A percentile compares a stretch with the other conserved stretches of the same genome.
These are phyloP conservation scores for Corythoichthys intestinalis DNA, from an alignment of 2,113 vertebrate species.

Conservation along the genomic window DNA sequence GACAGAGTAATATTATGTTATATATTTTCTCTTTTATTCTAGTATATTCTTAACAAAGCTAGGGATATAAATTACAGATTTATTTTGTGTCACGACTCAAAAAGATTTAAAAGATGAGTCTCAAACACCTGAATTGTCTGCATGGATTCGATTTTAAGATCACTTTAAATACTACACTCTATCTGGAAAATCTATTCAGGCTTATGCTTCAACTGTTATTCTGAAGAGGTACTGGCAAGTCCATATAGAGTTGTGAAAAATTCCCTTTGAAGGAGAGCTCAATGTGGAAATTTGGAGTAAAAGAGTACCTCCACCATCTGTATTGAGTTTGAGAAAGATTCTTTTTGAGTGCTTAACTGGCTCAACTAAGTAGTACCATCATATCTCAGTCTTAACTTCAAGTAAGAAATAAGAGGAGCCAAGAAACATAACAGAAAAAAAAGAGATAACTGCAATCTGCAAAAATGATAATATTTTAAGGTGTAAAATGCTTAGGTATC, in stretches of 20 bases:
- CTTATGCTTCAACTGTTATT: too few species aligned
- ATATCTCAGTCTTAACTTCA: background rate
- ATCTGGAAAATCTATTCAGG: too few species aligned
- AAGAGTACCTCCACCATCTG: background rate
- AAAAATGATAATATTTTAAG: too few species aligned
- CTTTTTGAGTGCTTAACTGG: background rate
- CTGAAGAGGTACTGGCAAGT: too few species aligned
- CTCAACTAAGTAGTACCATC: background rate
- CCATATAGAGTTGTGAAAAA: too few species aligned
- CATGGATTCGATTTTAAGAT: too few species aligned
- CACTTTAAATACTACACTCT: background rate
- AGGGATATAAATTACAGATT: background rate
- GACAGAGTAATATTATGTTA: slow-evolving; percentile 54
- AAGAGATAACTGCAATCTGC: background rate
- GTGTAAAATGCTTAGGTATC: too few species aligned
- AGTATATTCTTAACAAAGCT: background rate
- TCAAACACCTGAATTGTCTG: background rate
- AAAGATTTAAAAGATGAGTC: background rate
- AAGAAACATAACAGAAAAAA: background rate
- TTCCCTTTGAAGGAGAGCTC: background rate
- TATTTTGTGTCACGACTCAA: background rate
- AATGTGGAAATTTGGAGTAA: background rate
- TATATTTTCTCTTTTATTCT: slow-evolving; percentile 31
- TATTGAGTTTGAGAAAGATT: background rate
- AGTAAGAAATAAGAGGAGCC: background rate